Conservation (phyloP, 2,113 vertebrate genomes). For the Geococcyx californianus region DNA sequence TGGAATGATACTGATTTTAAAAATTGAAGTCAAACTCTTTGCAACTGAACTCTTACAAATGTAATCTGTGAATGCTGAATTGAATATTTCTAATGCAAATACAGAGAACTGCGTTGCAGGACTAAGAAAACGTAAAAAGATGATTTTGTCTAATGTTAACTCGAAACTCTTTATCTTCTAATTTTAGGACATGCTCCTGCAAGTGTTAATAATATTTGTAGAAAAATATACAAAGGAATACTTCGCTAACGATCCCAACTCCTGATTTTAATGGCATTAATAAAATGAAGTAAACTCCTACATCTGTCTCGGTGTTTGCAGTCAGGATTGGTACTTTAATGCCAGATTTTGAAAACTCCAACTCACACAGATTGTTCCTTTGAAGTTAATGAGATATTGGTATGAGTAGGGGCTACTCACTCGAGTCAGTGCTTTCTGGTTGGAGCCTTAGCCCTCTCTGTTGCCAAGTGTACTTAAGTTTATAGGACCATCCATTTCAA, state of each 20-base stretch:
- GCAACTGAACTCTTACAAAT: neutral
- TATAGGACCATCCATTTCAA: conserved; percentile 78
- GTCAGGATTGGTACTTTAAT: neutral
- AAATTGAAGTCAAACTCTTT: neutral
- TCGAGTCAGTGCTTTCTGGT: conserved; percentile 23
- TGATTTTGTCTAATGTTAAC: neutral
- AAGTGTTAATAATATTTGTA: neutral
- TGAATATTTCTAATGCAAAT: conserved; percentile 9
- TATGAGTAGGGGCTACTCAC: conserved; percentile 47
- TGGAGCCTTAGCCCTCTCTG: conserved; percentile 46
- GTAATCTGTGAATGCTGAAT: neutral
- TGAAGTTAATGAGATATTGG: conserved; percentile 65
- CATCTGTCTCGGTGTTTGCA: conserved; percentile 37
- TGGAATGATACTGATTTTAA: neutral
- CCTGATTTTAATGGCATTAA: conserved; percentile 35
- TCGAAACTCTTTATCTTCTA: neutral
- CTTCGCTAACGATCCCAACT: neutral
- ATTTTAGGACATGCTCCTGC: neutral
- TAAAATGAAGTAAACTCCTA: conserved; percentile 24
- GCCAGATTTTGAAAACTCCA: conserved; percentile 40
- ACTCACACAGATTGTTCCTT: conserved; percentile 44
- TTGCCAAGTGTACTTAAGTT: conserved; percentile 74
- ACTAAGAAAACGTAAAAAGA: neutral
- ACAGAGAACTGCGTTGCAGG: neutral
- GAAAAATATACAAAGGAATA: conserved; percentile 7